These are phyloP conservation scores for Deilephila elpenor DNA, from an alignment of 2,888 invertebrate genomes.

Conservation along the genomic window DNA sequence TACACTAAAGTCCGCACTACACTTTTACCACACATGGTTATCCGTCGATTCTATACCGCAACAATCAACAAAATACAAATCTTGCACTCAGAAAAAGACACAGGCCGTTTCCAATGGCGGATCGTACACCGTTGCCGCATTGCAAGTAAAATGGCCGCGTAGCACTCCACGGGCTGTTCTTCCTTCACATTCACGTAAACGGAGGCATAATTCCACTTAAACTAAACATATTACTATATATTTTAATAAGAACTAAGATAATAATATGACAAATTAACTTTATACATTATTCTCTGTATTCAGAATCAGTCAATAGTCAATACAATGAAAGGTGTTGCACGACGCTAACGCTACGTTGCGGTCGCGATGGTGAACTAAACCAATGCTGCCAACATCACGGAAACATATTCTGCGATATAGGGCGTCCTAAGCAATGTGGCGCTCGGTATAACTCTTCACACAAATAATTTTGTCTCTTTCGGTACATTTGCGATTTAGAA, in stretches of 20 bases:
- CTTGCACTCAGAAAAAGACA: slow-evolving; percentile 87
- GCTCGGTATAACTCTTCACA: slow-evolving; percentile 63
- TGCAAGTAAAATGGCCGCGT: slow-evolving; percentile 89
- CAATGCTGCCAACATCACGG: slow-evolving; percentile 73
- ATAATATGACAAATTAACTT: slow-evolving; percentile 86
- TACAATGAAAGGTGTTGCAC: slow-evolving; percentile 90
- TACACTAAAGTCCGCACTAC: slow-evolving; percentile 84
- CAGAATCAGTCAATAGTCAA: slow-evolving; percentile 89
- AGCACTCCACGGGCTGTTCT: slow-evolving; percentile 82
- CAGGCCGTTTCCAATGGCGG: slow-evolving; percentile 90
- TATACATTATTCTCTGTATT: slow-evolving; percentile 86
- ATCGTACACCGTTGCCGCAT: slow-evolving; percentile 89
- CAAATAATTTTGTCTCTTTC: slow-evolving; percentile 61
- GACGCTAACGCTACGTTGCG: slow-evolving; percentile 85
- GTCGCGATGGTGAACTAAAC: slow-evolving; percentile 84
- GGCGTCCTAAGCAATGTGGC: slow-evolving; percentile 82
- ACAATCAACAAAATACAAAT: slow-evolving; percentile 82
- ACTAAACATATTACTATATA: slow-evolving; percentile 80
- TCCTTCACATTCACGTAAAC: slow-evolving; percentile 82
- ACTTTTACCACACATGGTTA: slow-evolving; percentile 84
- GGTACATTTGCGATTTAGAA: slow-evolving; percentile 28
- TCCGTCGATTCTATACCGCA: slow-evolving; percentile 80
- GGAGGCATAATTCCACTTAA: slow-evolving; percentile 82
- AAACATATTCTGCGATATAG: slow-evolving; percentile 74
- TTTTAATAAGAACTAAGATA: slow-evolving; percentile 80